Conservation (phyloP, 2,888 invertebrate species). For the Synanthedon myopaeformis region DNA sequence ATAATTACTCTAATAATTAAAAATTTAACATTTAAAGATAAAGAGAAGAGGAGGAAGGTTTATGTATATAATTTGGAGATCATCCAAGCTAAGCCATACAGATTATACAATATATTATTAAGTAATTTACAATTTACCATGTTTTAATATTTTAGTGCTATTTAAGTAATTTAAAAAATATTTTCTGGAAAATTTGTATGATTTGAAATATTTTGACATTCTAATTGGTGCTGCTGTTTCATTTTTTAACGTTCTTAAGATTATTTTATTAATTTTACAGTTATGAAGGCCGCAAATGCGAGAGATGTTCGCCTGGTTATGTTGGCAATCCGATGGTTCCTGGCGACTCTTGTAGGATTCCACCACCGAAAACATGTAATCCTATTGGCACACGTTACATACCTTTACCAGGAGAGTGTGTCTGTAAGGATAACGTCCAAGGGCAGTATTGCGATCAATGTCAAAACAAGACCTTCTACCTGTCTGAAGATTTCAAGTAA, state of each 20-base stretch:
- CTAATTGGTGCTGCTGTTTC: neutral
- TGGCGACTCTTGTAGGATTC: slow-evolving; percentile 78
- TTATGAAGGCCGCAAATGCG: slow-evolving; percentile 79
- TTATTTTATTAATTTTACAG: slow-evolving; percentile 19
- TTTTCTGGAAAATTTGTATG: neutral
- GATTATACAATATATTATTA: no score
- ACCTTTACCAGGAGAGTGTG: slow-evolving; percentile 44
- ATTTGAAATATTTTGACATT: neutral
- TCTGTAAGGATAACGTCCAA: slow-evolving; percentile 72
- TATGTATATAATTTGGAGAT: no score
- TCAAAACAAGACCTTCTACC: slow-evolving; percentile 84
- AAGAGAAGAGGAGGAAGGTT: no score
- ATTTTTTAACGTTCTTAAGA: neutral
- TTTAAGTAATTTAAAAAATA: no score
- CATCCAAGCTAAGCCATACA: no score
- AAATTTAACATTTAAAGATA: no score
- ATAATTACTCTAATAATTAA: no score
- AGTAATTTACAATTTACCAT: no score
- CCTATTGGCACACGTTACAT: slow-evolving; percentile 75
- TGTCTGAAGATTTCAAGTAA: slow-evolving; percentile 73
- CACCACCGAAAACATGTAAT: slow-evolving; percentile 73
- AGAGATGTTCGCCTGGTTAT: slow-evolving; percentile 82
- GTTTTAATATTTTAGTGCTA: no score
- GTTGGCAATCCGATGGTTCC: slow-evolving; percentile 82
- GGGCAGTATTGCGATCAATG: slow-evolving; percentile 91